These are phyloP conservation scores for Leuciscus waleckii DNA, from an alignment of 2,797 vertebrate genomes.

Conservation along the genomic window DNA sequence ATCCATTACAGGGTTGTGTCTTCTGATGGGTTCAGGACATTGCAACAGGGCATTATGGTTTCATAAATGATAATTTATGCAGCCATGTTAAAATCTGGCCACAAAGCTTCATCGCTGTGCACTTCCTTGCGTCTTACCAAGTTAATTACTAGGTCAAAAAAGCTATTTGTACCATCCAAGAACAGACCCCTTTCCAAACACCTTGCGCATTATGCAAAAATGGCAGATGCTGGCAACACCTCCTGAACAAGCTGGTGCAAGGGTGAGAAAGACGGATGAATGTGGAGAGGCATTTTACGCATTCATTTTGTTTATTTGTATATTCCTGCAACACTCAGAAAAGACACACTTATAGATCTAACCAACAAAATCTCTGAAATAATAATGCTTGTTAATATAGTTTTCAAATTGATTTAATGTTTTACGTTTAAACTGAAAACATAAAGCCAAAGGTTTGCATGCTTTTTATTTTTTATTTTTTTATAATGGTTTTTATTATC, in stretches of 20 bases:
- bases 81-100: conserved; percentile 75
- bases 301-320: conserved; percentile 67
- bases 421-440: neutral
- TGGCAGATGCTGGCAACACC: conserved; percentile 83
- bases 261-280: conserved; percentile 63
- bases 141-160: conserved; percentile 85
- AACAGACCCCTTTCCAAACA: conserved; percentile 77
- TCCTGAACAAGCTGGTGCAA: conserved; percentile 76
- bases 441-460: neutral
- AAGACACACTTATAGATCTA: conserved; percentile 52
- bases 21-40: conserved; percentile 64
- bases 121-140: conserved; percentile 76
- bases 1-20: conserved; percentile 49
- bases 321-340: conserved; percentile 63
- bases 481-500: too few species aligned
- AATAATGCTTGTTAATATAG: conserved; percentile 21
- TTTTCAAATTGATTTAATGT: conserved; percentile 5
- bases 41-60: conserved; percentile 77
- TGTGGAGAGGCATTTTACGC: conserved; percentile 64
- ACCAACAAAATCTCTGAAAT: conserved; percentile 37
- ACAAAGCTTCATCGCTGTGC: conserved; percentile 75
- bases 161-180: conserved; percentile 82
- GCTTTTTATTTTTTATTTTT: too few species aligned
- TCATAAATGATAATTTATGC: conserved; percentile 82
- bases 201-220: conserved; percentile 81